These are phyloP conservation scores for Nesidiocoris tenuis DNA, from an alignment of 2,888 invertebrate genomes.

Conservation along the genomic window DNA sequence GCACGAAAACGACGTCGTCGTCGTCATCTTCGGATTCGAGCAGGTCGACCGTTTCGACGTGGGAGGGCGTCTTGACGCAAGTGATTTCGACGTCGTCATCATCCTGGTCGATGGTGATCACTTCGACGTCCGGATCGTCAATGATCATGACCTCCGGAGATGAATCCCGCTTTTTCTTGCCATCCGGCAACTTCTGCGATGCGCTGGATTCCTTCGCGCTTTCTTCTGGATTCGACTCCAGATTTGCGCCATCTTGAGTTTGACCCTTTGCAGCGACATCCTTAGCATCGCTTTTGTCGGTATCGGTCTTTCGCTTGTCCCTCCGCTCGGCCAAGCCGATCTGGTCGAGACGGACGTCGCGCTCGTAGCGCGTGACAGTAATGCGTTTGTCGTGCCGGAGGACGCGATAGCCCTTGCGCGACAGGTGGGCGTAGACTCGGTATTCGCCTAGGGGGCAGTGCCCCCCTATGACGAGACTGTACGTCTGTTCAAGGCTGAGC, in stretches of 20 bases:
- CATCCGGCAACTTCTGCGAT: background rate
- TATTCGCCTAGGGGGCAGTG: slow-evolving; percentile 58
- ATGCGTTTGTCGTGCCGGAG: slow-evolving; percentile 55
- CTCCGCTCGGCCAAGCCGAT: slow-evolving; percentile 20
- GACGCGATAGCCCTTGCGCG: slow-evolving; percentile 61
- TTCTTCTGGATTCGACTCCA: background rate
- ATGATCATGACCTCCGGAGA: slow-evolving; percentile 32
- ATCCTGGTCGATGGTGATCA: slow-evolving; percentile 35
- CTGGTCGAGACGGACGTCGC: slow-evolving; percentile 45
- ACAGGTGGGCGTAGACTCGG: slow-evolving; percentile 62
- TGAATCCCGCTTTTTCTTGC: background rate
- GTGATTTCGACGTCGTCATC: background rate
- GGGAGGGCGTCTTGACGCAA: background rate
- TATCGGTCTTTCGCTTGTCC: background rate
- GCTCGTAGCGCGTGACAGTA: slow-evolving; percentile 47
- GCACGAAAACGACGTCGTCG: slow-evolving; percentile 21
- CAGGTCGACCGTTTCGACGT: slow-evolving; percentile 34
- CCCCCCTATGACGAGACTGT: slow-evolving; percentile 58
- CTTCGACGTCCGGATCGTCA: slow-evolving; percentile 14
- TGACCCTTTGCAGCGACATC: background rate
- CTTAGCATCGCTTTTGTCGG: background rate
- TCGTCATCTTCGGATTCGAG: slow-evolving; percentile 28
- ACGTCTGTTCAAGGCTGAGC: slow-evolving; percentile 67
- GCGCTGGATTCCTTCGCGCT: background rate
- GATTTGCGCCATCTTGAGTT: background rate